These are phyloP conservation scores for Stegana nigrithorax DNA, from an alignment of 2,888 invertebrate species.

Conservation along the genomic window DNA sequence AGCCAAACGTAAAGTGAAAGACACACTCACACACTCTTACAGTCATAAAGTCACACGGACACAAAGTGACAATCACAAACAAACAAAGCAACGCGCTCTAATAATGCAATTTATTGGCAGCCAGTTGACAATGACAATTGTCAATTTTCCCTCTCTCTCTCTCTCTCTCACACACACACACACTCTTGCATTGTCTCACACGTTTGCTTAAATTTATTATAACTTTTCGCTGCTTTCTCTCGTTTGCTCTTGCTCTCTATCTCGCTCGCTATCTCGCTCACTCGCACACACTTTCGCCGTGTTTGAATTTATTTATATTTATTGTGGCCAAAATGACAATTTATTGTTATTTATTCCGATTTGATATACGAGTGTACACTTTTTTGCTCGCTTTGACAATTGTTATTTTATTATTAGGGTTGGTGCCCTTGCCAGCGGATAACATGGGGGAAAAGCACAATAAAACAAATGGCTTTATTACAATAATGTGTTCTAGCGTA, in stretches of 20 bases:
- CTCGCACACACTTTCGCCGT: too few relatives aligned
- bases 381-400: background rate
- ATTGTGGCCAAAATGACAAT: constrained; percentile 44
- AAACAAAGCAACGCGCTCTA: constrained; percentile 26
- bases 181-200: too few relatives aligned
- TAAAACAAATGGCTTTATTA: background rate
- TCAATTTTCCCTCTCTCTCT: constrained; percentile 42
- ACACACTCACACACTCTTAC: background rate
- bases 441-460: background rate
- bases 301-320: constrained; percentile 48
- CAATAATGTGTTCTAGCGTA: background rate
- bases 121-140: constrained; percentile 51
- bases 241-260: constrained; percentile 26
- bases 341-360: constrained; percentile 46
- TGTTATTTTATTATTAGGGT: constrained; percentile 3
- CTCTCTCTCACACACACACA: too few relatives aligned
- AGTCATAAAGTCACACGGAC: background rate
- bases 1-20: background rate
- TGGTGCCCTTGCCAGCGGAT: background rate
- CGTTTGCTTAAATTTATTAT: too few relatives aligned
- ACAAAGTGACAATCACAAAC: too few relatives aligned
- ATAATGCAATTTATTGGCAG: constrained; percentile 52
- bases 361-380: background rate
- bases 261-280: too few relatives aligned
- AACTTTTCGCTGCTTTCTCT: too few relatives aligned